Evolutionary conservation across 37 sponge, comb jelly and placozoan genomes (phyloP), one percentile per base, ranked within the genome.

Genomic region (Ianthella basta): DNA sequence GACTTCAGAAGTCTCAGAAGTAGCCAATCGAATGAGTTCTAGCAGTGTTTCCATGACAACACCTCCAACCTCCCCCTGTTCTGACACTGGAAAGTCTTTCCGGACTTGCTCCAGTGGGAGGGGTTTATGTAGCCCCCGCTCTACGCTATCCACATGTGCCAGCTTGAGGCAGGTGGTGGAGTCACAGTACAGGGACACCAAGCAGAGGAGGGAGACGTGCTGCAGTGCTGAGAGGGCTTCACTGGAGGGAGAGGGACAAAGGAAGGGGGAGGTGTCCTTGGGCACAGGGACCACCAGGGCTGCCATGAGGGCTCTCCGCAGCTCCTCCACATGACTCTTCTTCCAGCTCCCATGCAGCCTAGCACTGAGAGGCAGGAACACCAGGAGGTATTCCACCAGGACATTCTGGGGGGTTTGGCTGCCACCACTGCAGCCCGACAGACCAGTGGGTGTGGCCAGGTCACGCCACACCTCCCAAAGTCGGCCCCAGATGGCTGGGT

Each of bases 191-290:
- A 94, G 39, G 36, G 59, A n/a, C 30, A 38, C 65, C 38, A 86
- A 14, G 19, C 81, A 69, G 0, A 44, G 65, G 20, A 92, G 82
- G 14, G 91, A 66, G 56, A 80, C 59, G 32, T 86, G 67, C 34
- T 96, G 96, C 4, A 93, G 67, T 13, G 80, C 24, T 23, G 89
- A 80, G 53, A 96, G 84, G 24, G 73, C 38, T 59, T 88, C 74
- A 40, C 89, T 89, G 23, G 53, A 66, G 79, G 60, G 27, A 2
- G 89, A 81, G 13, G 94, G 93, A 0, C 93, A 91, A 6, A 96
- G 91, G 60, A 96, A 96, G 13, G 96, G 96, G 0, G 91, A 91
- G 10, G 81, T 78, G 67, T 96, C 96, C 55, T 87, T 89, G 19
- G 89, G 39, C n/a, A 91, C 87, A 0, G 94, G 91, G 18, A 80